Conservation (phyloP, 2,888 invertebrate genomes). For the Magallana nippona region DNA sequence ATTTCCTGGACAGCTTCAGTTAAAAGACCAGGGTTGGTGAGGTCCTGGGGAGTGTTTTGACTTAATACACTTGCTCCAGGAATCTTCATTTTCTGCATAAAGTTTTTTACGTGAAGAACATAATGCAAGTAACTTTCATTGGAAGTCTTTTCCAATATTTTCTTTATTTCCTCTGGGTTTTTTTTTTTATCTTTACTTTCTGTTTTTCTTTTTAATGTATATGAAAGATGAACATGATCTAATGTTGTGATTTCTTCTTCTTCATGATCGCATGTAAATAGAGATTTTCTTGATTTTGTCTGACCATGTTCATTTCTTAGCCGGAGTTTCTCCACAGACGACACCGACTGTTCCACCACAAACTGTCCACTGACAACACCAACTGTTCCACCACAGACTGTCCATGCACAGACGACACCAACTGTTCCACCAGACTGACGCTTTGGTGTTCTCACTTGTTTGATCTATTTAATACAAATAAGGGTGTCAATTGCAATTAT, state of each 20-base stretch:
- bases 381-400: no score
- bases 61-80: slow-evolving; percentile 21
- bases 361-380: no score
- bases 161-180: background rate
- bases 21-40: background rate
- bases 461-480: background rate
- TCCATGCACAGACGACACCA: no score
- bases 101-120: background rate
- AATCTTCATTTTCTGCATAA: slow-evolving; percentile 1
- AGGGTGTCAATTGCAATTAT: background rate
- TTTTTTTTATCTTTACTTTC: background rate
- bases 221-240: background rate
- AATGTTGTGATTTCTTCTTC: background rate
- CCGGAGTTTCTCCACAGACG: slow-evolving; percentile 17
- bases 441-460: slow-evolving; percentile 2
- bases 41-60: background rate
- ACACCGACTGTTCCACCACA: slow-evolving; percentile 4
- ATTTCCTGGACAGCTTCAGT: slow-evolving; percentile 28
- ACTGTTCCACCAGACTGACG: no score
- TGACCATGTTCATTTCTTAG: background rate
- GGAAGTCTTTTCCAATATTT: background rate
- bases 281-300: slow-evolving; percentile 22
- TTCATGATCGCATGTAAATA: slow-evolving; percentile 2
- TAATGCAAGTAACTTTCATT: background rate
- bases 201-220: background rate